Evolutionary conservation across 2,888 invertebrate species (phyloP).

Genomic region (Hydrotaea cyrtoneurina): DNA sequence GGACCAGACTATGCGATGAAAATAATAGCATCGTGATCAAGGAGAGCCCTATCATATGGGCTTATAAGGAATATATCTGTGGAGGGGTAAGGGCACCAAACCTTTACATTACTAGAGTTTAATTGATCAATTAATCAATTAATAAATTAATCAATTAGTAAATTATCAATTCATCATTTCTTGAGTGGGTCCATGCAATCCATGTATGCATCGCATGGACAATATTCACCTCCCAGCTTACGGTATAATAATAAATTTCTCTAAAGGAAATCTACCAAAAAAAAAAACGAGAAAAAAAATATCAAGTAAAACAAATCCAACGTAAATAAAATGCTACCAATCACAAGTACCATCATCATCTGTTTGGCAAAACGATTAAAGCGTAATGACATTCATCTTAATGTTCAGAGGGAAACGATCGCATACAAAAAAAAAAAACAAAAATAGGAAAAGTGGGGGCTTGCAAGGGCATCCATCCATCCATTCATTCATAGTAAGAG

Average conservation of each 20-base stretch:
- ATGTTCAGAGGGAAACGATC: constrained; percentile 12
- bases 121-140: too few relatives aligned
- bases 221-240: constrained; percentile 1
- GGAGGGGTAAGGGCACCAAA: too few relatives aligned
- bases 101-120: too few relatives aligned
- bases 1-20: too few relatives aligned
- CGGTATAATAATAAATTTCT: constrained; percentile 56
- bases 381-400: constrained; percentile 60
- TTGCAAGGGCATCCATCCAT: not conserved
- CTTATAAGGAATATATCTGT: too few relatives aligned
- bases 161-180: too few relatives aligned
- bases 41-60: too few relatives aligned
- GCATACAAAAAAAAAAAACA: not conserved
- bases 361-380: constrained; percentile 46
- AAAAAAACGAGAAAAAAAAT: constrained; percentile 11
- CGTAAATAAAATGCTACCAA: constrained; percentile 32
- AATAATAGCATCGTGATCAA: too few relatives aligned
- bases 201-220: too few relatives aligned
- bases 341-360: not conserved
- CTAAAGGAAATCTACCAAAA: constrained; percentile 51
- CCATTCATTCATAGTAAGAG: constrained; percentile 2
- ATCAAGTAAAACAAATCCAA: constrained; percentile 29
- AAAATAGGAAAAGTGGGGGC: not conserved
- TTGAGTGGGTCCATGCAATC: too few relatives aligned
- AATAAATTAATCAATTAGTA: too few relatives aligned